Percentiles rank a stretch among this genome's conserved stretches.
These are phyloP conservation scores for Anarsia innoxiella DNA, from an alignment of 2,888 invertebrate genomes.

Conservation along the genomic window DNA sequence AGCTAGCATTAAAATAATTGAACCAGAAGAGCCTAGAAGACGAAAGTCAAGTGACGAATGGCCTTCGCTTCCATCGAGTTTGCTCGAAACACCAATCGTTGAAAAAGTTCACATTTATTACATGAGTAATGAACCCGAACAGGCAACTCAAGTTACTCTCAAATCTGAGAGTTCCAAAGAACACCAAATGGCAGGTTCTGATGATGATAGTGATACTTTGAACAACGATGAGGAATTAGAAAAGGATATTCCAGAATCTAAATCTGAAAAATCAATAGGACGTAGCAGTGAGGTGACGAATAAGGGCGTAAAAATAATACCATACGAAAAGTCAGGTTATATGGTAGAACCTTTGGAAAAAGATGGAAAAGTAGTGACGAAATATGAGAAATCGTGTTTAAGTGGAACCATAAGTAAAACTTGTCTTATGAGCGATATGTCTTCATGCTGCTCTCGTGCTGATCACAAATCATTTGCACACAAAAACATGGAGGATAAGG, in stretches of 20 bases:
- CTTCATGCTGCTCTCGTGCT: slow-evolving; percentile 58
- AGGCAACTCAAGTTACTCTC: slow-evolving; percentile 83
- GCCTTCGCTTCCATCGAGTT: slow-evolving; percentile 86
- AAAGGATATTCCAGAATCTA: slow-evolving; percentile 71
- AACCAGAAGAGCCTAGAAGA: slow-evolving; percentile 39
- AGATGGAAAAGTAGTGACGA: slow-evolving; percentile 59
- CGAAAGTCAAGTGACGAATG: slow-evolving; percentile 81
- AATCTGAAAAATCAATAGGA: slow-evolving; percentile 50
- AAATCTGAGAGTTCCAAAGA: slow-evolving; percentile 79
- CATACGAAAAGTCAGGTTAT: slow-evolving; percentile 66
- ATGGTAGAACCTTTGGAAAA: slow-evolving; percentile 69
- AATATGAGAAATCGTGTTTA: slow-evolving; percentile 65
- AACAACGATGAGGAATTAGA: slow-evolving; percentile 78
- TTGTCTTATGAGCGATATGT: slow-evolving; percentile 63
- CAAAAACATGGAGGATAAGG: slow-evolving; percentile 63
- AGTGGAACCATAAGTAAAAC: slow-evolving; percentile 67
- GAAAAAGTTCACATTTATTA: slow-evolving; percentile 88
- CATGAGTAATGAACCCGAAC: slow-evolving; percentile 84
- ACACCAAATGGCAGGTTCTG: slow-evolving; percentile 77
- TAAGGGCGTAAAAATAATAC: slow-evolving; percentile 52
- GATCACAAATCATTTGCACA: slow-evolving; percentile 58
- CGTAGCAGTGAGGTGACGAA: slow-evolving; percentile 49
- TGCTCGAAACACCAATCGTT: slow-evolving; percentile 81
- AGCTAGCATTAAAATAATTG: slow-evolving; percentile 38
- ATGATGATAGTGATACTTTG: slow-evolving; percentile 80